Base-by-base conservation (phyloP, 2,797 vertebrate species). In the Rhadinocentrus ornatus region DNA sequence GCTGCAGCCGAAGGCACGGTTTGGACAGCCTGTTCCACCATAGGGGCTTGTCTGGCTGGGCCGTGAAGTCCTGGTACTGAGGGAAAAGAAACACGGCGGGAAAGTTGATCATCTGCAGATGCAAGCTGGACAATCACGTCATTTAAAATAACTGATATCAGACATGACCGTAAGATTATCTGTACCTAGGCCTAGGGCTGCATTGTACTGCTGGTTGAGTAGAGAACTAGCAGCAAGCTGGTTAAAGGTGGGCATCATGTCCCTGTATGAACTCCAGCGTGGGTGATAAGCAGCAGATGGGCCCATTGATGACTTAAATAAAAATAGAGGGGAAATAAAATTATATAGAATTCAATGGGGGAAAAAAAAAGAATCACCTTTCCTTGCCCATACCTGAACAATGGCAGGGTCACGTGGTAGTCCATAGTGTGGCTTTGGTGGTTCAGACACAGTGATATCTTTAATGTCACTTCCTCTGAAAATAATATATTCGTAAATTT, bases 381-480 rank as follows among this genome's bases (percentile, higher is more conserved):
- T 32, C 20, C 26, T 10, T 13, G 6, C 11, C 2, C 0, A 46
- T 80, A 99, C 98, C 92, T 99, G 98, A 46, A 99, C 95, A 46
- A 99, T 99, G 29, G 98, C 98, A 73, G 98, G 98, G 77, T 99
- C 98, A 76, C 97, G 96, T 37, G 96, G 97, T 32, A 98, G 93
- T 2, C 96, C 92, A 77, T 96, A 96, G 66, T 96, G 96, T 3
- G 95, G 93, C 86, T 98, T 99, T 0, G 96, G 96, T 58, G 98
- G 96, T 75, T 99, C 98, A 39, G 97, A 99, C 48, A 99, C 98
- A 0, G 98, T 99, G 48, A 99, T 98, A 59, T 99, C 98, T 84
- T 98, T 98, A 84, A 99, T 99, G 77, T 99, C 98, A 77, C 98
- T 97, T 48, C 98, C 98, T 84, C 98, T 94, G 88, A 99, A 99